Base-by-base conservation (phyloP, 2,797 vertebrate species). In the Sebastes steindachneri region DNA sequence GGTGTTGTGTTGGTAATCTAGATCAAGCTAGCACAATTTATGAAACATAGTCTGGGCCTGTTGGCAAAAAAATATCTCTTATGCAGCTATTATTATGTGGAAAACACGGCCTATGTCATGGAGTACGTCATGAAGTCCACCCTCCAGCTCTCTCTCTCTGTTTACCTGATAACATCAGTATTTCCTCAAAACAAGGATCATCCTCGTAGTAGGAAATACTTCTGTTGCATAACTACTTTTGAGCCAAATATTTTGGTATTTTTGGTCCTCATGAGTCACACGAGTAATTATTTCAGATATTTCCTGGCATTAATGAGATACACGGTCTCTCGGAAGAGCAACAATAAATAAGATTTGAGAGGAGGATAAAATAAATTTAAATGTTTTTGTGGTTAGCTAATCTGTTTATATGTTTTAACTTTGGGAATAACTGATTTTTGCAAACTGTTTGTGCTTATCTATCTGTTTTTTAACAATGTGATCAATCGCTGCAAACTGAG, bases 161-260 rank as follows among this genome's bases (percentile, higher is more conserved):
- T 79, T 77, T 76, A 63, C 31, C 71, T 75, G 80, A 89, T 85
- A 83, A 41, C 57, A 80, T 87, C 89, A 87, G 67, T 14, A n/a
- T 79, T 86, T 90, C 80, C 74, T 69, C 54, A 59, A 64, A 62
- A 66, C 48, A 55, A 64, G 29, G 9, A 62, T 70, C 53, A 6
- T 6, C 9, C 37, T 77, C 17, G 7, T 48, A 53, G 55, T 53
- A 31, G 78, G 29, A 83, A 66, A 57, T 73, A 69, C 54, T 69
- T 71, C 35, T 29, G 54, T 84, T 75, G 73, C 71, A 29, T 71
- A 82, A 83, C 57, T 1, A 15, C 2, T 2, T 74, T 33, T 70
- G 25, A 15, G n/a, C 48, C 17, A 72, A 60, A 66, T 66, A 31
- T 68, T 57, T 71, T 41, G 12, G 31, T 66, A 19, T 76, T 67